Percentiles rank a stretch among this genome's conserved stretches.
Conservation (phyloP, 2,113 vertebrate genomes). For the Camelus dromedarius region DNA sequence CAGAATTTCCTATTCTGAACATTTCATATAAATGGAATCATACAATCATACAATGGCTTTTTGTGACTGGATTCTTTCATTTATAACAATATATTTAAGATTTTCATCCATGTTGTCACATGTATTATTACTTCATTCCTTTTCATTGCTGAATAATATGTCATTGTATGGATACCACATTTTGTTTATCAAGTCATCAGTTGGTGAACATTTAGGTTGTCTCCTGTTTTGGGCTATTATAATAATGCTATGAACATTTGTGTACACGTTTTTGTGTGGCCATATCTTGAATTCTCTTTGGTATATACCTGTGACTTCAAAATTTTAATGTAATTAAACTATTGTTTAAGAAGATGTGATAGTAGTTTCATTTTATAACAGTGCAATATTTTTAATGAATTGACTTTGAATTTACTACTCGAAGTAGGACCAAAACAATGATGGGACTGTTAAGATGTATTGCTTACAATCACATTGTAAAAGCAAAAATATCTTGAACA, state of each 20-base stretch:
- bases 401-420: not conserved
- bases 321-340: not conserved
- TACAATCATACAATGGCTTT: not conserved
- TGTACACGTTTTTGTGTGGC: not conserved
- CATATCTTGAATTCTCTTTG: not conserved
- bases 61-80: not conserved
- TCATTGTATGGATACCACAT: not conserved
- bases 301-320: not conserved
- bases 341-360: not conserved
- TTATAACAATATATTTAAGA: not conserved
- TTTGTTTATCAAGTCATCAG: not conserved
- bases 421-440: not conserved
- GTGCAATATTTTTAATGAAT: not conserved
- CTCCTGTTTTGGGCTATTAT: not conserved
- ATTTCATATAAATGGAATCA: not conserved
- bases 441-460: not conserved
- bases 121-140: not conserved
- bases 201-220: not conserved
- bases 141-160: constrained; percentile 2
- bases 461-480: constrained; percentile 6
- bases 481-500: not conserved
- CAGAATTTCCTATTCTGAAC: not conserved
- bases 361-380: not conserved
- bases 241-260: not conserved
- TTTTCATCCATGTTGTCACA: not conserved